A percentile compares a stretch with the other conserved stretches of the same genome.
Conservation (phyloP, 1,140 invertebrate species). For the Neuroterus valhalla region DNA sequence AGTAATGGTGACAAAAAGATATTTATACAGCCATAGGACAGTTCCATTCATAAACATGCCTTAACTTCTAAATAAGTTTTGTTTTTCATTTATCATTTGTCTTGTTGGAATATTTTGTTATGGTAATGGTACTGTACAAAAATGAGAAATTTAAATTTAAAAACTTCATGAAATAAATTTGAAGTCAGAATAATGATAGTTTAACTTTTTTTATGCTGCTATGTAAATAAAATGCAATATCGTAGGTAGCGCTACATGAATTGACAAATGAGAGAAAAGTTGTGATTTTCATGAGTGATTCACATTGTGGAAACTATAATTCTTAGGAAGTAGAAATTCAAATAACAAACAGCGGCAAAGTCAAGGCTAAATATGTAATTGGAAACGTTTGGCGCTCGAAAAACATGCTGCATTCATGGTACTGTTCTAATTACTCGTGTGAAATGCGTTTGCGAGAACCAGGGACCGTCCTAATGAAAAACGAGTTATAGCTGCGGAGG, state of each 20-base stretch:
- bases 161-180: too few relatives aligned
- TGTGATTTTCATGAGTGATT: slow-evolving; percentile 39
- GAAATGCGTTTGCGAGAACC: slow-evolving; percentile 1
- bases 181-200: too few relatives aligned
- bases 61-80: too few relatives aligned
- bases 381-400: neutral
- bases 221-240: too few relatives aligned
- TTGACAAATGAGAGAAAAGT: slow-evolving; percentile 40
- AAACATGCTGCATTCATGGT: slow-evolving; percentile 3
- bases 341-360: slow-evolving; percentile 34
- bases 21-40: neutral
- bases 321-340: neutral
- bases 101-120: too few relatives aligned
- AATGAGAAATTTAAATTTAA: too few relatives aligned
- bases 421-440: slow-evolving; percentile 5
- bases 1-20: neutral
- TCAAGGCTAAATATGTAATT: slow-evolving; percentile 33
- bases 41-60: too few relatives aligned
- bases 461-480: neutral
- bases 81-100: too few relatives aligned
- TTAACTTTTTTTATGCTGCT: too few relatives aligned
- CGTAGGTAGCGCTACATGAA: too few relatives aligned
- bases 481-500: neutral
- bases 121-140: too few relatives aligned
- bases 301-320: slow-evolving; percentile 6